Evolutionary conservation across 2,113 vertebrate species (phyloP).

Genomic region (Megaceryle torquata): DNA sequence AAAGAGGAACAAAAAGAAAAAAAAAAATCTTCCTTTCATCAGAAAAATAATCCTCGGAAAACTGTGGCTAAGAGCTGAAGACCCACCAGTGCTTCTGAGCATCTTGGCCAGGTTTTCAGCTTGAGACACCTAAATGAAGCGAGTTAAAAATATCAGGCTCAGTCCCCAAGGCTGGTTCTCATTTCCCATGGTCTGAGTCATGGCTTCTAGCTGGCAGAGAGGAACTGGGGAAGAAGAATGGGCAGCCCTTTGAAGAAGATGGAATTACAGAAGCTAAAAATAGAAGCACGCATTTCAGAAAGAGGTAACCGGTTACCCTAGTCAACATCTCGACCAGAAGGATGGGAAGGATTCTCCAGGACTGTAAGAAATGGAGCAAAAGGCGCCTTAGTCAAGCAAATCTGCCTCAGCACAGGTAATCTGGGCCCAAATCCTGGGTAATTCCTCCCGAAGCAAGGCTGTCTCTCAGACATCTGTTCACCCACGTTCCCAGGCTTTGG

Average conservation of each 20-base stretch:
- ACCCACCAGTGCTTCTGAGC: neutral
- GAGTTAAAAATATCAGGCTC: neutral
- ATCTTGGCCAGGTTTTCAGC: neutral
- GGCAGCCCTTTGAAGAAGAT: slow-evolving; percentile 22
- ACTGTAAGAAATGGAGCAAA: neutral
- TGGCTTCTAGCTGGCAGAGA: neutral
- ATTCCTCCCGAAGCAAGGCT: slow-evolving; percentile 11
- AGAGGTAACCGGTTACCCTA: neutral
- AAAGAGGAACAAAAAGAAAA: neutral
- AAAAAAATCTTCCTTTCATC: neutral
- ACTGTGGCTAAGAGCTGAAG: neutral
- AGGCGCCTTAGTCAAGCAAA: neutral
- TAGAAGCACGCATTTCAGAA: neutral
- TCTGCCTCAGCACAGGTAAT: slow-evolving; percentile 25
- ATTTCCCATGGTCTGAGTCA: neutral
- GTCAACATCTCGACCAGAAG: neutral
- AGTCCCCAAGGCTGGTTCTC: neutral
- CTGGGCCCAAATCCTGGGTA: slow-evolving; percentile 18
- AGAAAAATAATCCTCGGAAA: neutral
- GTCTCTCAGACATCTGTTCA: slow-evolving; percentile 27
- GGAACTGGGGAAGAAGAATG: neutral
- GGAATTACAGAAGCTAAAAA: slow-evolving; percentile 14
- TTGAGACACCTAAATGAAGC: neutral
- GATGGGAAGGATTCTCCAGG: slow-evolving; percentile 1
- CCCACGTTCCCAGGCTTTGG: neutral